These are phyloP conservation scores for Pseudococcus jackbeardsleyi DNA, from an alignment of 2,888 invertebrate genomes.

Conservation along the genomic window DNA sequence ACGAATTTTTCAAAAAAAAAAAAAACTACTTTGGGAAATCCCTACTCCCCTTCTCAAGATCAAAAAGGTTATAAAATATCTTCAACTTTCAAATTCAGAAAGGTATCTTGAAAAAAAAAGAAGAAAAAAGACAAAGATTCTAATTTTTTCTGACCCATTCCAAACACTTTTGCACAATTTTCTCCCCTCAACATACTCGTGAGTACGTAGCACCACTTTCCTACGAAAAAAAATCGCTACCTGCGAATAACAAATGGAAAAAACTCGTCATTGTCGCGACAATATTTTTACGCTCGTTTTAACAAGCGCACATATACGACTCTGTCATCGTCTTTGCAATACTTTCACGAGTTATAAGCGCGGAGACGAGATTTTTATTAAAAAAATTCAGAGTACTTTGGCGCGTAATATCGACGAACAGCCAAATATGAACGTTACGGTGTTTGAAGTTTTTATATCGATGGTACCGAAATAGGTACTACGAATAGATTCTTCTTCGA, in stretches of 20 bases:
- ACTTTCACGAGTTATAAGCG: not conserved
- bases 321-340: not conserved
- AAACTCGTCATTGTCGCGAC: not conserved
- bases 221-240: too few relatives aligned
- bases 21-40: too few relatives aligned
- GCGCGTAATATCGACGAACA: not conserved
- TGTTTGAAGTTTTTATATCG: not conserved
- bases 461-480: not conserved
- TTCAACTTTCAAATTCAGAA: too few relatives aligned
- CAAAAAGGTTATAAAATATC: too few relatives aligned
- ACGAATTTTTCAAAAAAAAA: too few relatives aligned
- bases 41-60: too few relatives aligned
- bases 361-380: not conserved
- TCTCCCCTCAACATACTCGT: too few relatives aligned
- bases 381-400: not conserved
- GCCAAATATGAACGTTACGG: not conserved
- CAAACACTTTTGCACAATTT: too few relatives aligned
- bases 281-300: not conserved
- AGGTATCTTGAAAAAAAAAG: too few relatives aligned
- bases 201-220: too few relatives aligned
- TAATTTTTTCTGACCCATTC: too few relatives aligned
- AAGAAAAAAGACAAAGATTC: too few relatives aligned
- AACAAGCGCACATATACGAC: not conserved
- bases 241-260: not conserved
- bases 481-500: not conserved